Base-by-base conservation (phyloP, 2,113 vertebrate genomes). In the Limnothrissa miodon region DNA sequence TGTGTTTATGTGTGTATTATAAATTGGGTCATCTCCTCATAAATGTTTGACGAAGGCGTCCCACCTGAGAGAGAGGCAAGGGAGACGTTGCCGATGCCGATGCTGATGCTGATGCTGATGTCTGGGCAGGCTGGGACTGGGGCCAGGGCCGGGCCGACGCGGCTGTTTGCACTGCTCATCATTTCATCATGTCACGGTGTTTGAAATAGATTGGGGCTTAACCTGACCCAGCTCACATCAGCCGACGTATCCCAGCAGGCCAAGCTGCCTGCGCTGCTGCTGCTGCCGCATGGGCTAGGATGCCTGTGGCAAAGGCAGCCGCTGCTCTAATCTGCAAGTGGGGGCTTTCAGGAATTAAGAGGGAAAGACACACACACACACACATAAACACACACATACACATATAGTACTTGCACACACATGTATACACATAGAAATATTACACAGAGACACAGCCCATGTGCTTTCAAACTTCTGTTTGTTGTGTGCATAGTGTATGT, bases 331-430 rank as follows among this genome's bases (percentile, higher is more conserved):
- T 80, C 81, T 56, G 21, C 45, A 56, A 56, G 23, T 56, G 51
- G 51, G 46, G 51, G 21, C 51, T 82, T 87, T 82, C n/a, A 74
- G 62, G 62, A 84, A 84, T 62, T 82, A 66, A 56, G 51, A 56
- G 51, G 51, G 11, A 17, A 17, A 48, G 3, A 17, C 9, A 48
- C 46, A 48, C 46, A 48, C 46, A 48, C 46, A 48, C 15, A 48
- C 46, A 15, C 46, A 48, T 1, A 15, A 0, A 48, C 46, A 48
- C 46, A 48, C 46, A 17, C 46, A 48, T 2, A 48, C 2, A 48
- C 46, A 48, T 1, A 48, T 2, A 56, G n/a, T 21, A 23, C 19
- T 23, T 0, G 23, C 51, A 56, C 51, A 56, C 21, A 56, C 19
- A 56, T 23, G 19, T 1, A 23, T 0, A 56, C 19, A 56, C 21